A percentile compares a stretch with the other conserved stretches of the same genome.
These are phyloP conservation scores for Serripes groenlandicus DNA, from an alignment of 2,888 invertebrate species.

Conservation along the genomic window DNA sequence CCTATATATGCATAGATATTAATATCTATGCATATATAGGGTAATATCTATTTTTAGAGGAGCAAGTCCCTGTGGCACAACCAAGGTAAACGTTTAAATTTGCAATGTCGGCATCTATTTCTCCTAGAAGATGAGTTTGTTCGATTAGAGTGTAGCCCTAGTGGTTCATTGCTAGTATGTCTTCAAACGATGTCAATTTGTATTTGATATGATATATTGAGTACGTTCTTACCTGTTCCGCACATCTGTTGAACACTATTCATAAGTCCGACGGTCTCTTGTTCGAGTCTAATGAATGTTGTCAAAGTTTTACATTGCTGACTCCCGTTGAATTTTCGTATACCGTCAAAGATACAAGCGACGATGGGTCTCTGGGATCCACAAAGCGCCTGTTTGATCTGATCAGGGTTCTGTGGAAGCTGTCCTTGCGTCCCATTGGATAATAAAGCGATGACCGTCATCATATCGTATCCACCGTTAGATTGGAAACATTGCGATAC, in stretches of 20 bases:
- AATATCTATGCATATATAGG: too few relatives aligned
- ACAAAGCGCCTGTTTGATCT: constrained; percentile 52
- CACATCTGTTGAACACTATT: constrained; percentile 63
- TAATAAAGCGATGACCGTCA: constrained; percentile 59
- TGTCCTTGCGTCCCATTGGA: constrained; percentile 66
- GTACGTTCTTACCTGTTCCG: constrained; percentile 57
- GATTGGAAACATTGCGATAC: constrained; percentile 65
- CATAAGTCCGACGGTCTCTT: constrained; percentile 63
- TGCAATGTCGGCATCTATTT: too few relatives aligned
- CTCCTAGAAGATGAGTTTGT: too few relatives aligned
- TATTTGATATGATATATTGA: neutral
- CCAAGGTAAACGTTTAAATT: too few relatives aligned
- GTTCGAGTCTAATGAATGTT: constrained; percentile 58
- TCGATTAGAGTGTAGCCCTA: too few relatives aligned
- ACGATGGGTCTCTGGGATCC: constrained; percentile 54
- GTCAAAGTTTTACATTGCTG: constrained; percentile 51
- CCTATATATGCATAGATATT: too few relatives aligned
- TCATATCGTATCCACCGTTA: constrained; percentile 64
- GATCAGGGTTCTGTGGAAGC: constrained; percentile 55
- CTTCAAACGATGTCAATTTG: too few relatives aligned
- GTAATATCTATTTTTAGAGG: too few relatives aligned
- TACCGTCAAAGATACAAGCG: constrained; percentile 51
- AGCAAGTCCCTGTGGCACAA: too few relatives aligned
- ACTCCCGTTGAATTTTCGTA: constrained; percentile 49
- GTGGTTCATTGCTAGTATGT: too few relatives aligned